phyloP scores from a whole-genome alignment of 2,888 invertebrate species.

The Macrosoma leucophasiata region DNA sequence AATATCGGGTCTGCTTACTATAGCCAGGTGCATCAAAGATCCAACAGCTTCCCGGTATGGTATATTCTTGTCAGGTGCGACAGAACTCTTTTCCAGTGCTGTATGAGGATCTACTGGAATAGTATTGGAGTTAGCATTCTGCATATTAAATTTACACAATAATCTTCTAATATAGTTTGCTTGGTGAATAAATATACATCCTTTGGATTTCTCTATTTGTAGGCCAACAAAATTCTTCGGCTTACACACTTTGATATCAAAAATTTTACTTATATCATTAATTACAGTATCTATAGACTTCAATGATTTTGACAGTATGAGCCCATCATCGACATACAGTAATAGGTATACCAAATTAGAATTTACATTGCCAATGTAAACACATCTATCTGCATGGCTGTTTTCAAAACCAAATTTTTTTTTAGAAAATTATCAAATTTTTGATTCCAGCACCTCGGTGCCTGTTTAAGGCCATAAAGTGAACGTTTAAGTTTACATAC shows the following conservation, averaged over 20 bases:
- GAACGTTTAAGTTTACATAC: slow-evolving; percentile 32
- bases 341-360: no score
- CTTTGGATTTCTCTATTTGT: slow-evolving; percentile 14
- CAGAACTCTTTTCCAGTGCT: no score
- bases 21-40: slow-evolving; percentile 20
- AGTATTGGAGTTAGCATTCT: slow-evolving; percentile 21
- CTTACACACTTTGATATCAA: slow-evolving; percentile 21
- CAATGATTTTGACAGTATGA: slow-evolving; percentile 10
- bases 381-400: slow-evolving; percentile 21
- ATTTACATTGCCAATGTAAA: slow-evolving; percentile 21
- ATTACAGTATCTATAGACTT: slow-evolving; percentile 18
- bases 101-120: no score
- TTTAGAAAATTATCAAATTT: slow-evolving; percentile 20
- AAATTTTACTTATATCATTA: slow-evolving; percentile 22
- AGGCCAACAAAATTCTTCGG: slow-evolving; percentile 27
- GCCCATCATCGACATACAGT: no score
- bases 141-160: slow-evolving; percentile 27
- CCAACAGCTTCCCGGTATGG: slow-evolving; percentile 23
- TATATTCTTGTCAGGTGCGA: slow-evolving; percentile 13
- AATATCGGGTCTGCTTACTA: slow-evolving; percentile 22
- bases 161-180: slow-evolving; percentile 21
- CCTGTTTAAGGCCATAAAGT: slow-evolving; percentile 28
- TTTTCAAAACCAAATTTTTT: slow-evolving; percentile 22
- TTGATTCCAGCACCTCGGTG: slow-evolving; percentile 26
- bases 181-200: slow-evolving; percentile 22